Evolutionary conservation across 1,140 invertebrate genomes (phyloP).

Genomic region (Drosophila neocordata): DNA sequence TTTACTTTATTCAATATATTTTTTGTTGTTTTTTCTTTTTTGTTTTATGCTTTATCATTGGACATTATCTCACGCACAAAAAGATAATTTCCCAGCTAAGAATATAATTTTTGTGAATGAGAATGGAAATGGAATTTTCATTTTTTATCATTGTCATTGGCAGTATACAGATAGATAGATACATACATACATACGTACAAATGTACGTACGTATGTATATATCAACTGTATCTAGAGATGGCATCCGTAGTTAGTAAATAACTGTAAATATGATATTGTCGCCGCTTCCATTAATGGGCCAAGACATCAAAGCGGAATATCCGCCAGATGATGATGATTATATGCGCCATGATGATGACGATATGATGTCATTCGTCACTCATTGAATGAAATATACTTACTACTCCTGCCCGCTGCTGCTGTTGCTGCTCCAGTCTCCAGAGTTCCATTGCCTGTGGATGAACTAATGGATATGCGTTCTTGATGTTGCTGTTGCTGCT

Average conservation of each 20-base stretch:
- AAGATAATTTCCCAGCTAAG: not conserved
- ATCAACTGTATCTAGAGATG: no score
- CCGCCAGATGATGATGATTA: slow-evolving; percentile 8
- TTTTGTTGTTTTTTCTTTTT: no score
- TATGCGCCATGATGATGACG: not conserved
- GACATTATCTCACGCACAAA: slow-evolving; percentile 4
- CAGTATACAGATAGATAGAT: not conserved
- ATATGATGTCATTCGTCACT: slow-evolving; percentile 8
- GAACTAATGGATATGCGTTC: slow-evolving; percentile 6
- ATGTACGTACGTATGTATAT: not conserved
- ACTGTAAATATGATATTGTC: slow-evolving; percentile 16
- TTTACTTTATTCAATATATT: no score
- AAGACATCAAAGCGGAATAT: slow-evolving; percentile 23
- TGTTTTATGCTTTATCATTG: not conserved
- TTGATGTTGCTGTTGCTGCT: slow-evolving; percentile 26
- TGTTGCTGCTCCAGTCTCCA: slow-evolving; percentile 28
- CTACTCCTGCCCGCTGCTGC: slow-evolving; percentile 71
- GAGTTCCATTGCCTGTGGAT: slow-evolving; percentile 11
- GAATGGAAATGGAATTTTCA: slow-evolving; percentile 5
- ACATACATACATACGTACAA: not conserved
- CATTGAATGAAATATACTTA: slow-evolving; percentile 50
- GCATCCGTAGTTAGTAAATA: slow-evolving; percentile 13
- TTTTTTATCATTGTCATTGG: slow-evolving; percentile 6
- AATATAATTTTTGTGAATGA: slow-evolving; percentile 7
- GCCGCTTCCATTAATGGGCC: slow-evolving; percentile 15